phyloP scores from a whole-genome alignment of 2,797 vertebrate species.

The Mastacembelus armatus region DNA sequence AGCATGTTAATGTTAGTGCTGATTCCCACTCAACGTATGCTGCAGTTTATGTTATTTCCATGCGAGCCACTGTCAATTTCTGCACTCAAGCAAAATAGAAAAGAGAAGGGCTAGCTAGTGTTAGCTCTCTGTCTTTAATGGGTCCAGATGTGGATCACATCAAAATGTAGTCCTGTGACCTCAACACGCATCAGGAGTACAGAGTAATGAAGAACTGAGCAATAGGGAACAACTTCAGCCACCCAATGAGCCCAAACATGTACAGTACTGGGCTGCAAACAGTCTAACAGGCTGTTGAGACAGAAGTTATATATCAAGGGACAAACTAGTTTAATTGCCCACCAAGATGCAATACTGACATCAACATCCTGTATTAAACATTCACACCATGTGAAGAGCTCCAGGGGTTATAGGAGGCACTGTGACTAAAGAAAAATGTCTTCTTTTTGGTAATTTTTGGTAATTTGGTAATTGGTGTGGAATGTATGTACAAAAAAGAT shows the following conservation, averaged over 20 bases:
- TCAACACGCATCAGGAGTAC: not conserved
- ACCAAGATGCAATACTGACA: not conserved
- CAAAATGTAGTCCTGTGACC: not conserved
- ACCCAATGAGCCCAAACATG: not conserved
- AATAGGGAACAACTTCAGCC: not conserved
- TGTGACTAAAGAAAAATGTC: not conserved
- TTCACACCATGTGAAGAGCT: not conserved
- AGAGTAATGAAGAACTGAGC: too few species aligned
- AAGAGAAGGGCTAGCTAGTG: too few species aligned
- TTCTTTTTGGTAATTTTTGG: too few species aligned
- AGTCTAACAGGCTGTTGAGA: too few species aligned
- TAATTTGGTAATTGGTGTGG: too few species aligned
- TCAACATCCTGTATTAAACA: not conserved
- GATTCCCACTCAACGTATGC: not conserved
- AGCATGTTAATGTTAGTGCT: not conserved
- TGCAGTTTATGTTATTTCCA: not conserved
- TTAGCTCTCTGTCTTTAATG: not conserved
- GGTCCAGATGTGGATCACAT: conserved; percentile 14
- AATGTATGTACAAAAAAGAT: too few species aligned
- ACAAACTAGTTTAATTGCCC: too few species aligned
- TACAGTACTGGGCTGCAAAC: too few species aligned
- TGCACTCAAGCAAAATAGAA: too few species aligned
- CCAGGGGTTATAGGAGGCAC: not conserved
- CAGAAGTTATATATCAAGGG: too few species aligned
- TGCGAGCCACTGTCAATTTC: not conserved